Conservation (phyloP, 2,888 invertebrate species). For the Apodemia hepburni region DNA sequence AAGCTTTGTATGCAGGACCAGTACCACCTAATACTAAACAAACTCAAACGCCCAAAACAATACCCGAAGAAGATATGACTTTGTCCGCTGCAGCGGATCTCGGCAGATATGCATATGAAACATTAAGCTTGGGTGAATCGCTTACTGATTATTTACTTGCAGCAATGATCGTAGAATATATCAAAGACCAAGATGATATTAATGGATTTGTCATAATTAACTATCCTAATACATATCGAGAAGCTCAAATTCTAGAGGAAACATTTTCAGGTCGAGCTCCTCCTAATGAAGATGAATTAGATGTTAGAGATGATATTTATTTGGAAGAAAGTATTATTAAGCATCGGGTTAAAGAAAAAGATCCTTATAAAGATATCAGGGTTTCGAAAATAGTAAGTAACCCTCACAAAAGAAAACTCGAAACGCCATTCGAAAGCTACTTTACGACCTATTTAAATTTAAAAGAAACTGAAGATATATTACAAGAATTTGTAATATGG, state of each 20-base stretch:
- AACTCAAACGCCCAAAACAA: conserved; percentile 81
- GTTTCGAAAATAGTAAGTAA: conserved; percentile 75
- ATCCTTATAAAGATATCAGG: conserved; percentile 54
- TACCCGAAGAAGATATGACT: conserved; percentile 78
- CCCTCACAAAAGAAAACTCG: conserved; percentile 57
- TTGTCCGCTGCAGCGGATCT: conserved; percentile 72
- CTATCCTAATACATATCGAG: conserved; percentile 79
- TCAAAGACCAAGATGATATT: conserved; percentile 68
- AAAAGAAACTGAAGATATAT: conserved; percentile 60
- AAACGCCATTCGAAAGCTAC: conserved; percentile 70
- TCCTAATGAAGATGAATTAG: conserved; percentile 54
- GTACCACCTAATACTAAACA: conserved; percentile 63
- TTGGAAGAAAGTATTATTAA: conserved; percentile 60
- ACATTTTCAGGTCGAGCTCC: conserved; percentile 74
- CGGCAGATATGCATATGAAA: conserved; percentile 78
- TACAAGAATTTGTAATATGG: conserved; percentile 62
- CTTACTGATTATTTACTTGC: conserved; percentile 77
- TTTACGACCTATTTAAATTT: conserved; percentile 80
- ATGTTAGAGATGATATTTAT: conserved; percentile 61
- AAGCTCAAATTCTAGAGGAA: conserved; percentile 81
- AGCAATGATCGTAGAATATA: conserved; percentile 81
- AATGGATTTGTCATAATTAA: conserved; percentile 83
- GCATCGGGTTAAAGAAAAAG: conserved; percentile 56
- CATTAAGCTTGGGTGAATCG: conserved; percentile 73
- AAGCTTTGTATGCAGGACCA: conserved; percentile 41